These are phyloP conservation scores for Drosophila pseudotakahashii DNA, from an alignment of 2,888 invertebrate genomes.

Conservation along the genomic window DNA sequence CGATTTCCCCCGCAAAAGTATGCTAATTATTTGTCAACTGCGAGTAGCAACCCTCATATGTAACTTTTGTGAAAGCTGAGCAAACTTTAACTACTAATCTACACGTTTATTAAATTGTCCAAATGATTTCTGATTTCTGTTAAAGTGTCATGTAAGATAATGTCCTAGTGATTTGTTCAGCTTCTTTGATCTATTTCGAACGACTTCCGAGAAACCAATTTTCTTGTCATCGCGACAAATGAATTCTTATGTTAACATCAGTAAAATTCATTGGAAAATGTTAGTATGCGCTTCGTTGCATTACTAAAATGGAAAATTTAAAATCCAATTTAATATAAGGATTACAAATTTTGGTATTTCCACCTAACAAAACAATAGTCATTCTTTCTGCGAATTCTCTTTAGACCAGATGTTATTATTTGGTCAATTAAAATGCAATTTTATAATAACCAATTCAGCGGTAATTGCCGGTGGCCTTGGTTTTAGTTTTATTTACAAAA, in stretches of 20 bases:
- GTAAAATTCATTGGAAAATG: background rate
- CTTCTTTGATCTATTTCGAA: background rate
- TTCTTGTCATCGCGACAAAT: background rate
- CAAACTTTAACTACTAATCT: too few species aligned
- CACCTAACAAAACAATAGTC: too few species aligned
- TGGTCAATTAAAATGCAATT: background rate
- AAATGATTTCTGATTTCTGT: constrained; percentile 4
- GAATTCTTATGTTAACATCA: background rate
- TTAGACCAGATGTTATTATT: background rate
- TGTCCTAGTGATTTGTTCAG: background rate
- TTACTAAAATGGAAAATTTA: background rate
- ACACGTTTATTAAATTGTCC: background rate
- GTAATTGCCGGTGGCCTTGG: background rate
- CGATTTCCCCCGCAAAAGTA: constrained; percentile 28
- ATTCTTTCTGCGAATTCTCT: too few species aligned
- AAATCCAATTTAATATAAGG: too few species aligned
- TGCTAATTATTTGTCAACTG: constrained; percentile 29
- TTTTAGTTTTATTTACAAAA: background rate
- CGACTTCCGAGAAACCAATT: background rate
- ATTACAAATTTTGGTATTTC: too few species aligned
- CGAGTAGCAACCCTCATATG: constrained; percentile 2
- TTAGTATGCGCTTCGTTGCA: background rate
- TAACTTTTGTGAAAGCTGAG: background rate
- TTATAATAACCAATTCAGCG: background rate
- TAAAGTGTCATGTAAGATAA: background rate